Evolutionary conservation across 2,797 vertebrate species (phyloP).

Genomic region (Sebastes oblongus): DNA sequence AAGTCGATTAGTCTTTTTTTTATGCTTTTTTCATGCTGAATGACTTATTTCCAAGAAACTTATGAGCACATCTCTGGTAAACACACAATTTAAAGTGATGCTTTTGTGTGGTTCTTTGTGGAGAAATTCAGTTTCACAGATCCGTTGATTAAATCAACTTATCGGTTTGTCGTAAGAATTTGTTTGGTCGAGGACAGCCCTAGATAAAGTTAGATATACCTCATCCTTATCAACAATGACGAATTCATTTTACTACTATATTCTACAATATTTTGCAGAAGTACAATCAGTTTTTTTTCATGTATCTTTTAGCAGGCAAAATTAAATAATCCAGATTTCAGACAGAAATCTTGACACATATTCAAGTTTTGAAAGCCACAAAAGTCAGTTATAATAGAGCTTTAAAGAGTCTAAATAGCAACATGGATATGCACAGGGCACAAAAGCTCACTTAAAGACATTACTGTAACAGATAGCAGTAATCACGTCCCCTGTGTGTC

Average conservation of each 20-base stretch:
- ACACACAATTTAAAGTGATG: too few species aligned
- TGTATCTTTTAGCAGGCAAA: background rate
- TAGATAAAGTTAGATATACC: background rate
- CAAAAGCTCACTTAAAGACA: background rate
- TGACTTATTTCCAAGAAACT: too few species aligned
- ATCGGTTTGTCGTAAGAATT: too few species aligned
- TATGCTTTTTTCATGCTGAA: too few species aligned
- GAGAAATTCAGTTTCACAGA: too few species aligned
- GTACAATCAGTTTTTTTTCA: background rate
- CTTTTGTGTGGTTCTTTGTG: too few species aligned
- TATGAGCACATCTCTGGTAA: too few species aligned
- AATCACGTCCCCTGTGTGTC: background rate
- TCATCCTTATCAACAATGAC: rapidly evolving
- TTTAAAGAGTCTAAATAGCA: background rate
- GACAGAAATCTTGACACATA: background rate
- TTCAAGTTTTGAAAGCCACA: background rate
- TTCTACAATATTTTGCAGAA: background rate
- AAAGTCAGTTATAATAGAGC: background rate
- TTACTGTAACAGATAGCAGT: background rate
- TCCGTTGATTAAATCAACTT: too few species aligned
- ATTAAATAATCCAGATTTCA: background rate
- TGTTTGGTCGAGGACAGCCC: too few species aligned
- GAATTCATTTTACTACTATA: background rate
- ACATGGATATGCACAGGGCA: background rate
- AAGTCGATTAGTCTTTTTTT: too few species aligned